Evolutionary conservation across 2,888 invertebrate species (phyloP), one percentile per base, ranked within the genome.

Genomic region (Drosophila lacicola): DNA sequence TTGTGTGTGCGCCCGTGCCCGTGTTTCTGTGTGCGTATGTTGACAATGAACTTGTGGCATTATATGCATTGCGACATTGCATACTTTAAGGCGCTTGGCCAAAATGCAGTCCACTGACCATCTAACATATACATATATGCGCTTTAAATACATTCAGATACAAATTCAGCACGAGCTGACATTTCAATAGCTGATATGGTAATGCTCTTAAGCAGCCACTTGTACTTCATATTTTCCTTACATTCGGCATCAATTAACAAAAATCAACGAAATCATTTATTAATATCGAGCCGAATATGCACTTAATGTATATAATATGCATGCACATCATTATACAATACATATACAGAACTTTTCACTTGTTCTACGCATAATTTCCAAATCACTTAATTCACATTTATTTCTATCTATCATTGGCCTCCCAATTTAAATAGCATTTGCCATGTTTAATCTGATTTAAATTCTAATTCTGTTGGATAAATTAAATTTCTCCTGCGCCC

Each of bases 1-100:
- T 54, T 60, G 8, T 33, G 37, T 44, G 49, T 62, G 53, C 25
- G 17, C 11, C 5, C 33, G 5, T 44, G 17, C 39, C 19, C 17
- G 19, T 25, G 21, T 42, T 33, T 34, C 34, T 39, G 19, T 25
- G 39, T 62, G 61, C 45, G 37, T 65, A 45, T 77, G 67, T 78
- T 77, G 79, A 70, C 76, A 80, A 69, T 73, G 47, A 75, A 78
- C 75, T 84, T 78, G 80, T 67, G 71, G 80, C 64, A 69, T 82
- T 70, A 71, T 68, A 68, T 74, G 75, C 82, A 72, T 74, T 78
- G 68, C 80, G 64, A 57, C 68, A 70, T 74, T 74, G 77, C 69
- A 74, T 77, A 66, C 58, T 74, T 66, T 17, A 69, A 71, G 66
- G 62, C 74, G 68, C 44, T 70, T 70, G 46, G 42, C 56, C 54